Evolutionary conservation across 2,797 vertebrate species (phyloP).

Genomic region (Odontamblyopus rebecca): DNA sequence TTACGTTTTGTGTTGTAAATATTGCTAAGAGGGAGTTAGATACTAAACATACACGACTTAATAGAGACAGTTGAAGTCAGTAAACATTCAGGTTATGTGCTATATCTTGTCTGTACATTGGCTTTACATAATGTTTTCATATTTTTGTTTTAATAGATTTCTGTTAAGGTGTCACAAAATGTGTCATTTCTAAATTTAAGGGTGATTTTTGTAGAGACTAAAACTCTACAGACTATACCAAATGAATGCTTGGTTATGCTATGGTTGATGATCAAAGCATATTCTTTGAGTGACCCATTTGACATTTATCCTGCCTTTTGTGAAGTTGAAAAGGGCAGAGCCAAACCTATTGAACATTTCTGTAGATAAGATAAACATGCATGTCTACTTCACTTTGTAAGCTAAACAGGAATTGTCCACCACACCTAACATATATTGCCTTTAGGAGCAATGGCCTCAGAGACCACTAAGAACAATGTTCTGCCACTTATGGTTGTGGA

Average conservation of each 20-base stretch:
- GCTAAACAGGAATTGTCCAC: constrained; percentile 55
- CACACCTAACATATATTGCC: constrained; percentile 45
- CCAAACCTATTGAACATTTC: constrained; percentile 8
- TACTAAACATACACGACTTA: not conserved
- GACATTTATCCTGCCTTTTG: not conserved
- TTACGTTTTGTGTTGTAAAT: not conserved
- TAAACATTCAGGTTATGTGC: not conserved
- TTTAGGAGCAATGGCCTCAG: not conserved
- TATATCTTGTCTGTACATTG: not conserved
- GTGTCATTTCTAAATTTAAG: not conserved
- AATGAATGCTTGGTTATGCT: not conserved
- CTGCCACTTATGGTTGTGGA: constrained; percentile 17
- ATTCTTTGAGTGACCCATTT: constrained; percentile 1
- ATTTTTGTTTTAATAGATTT: not conserved
- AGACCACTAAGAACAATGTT: constrained; percentile 32
- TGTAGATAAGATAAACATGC: constrained; percentile 19
- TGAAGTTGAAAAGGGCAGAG: not conserved
- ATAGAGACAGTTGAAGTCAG: not conserved
- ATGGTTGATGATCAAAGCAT: constrained; percentile 11
- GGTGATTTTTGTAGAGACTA: not conserved
- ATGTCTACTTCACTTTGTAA: constrained; percentile 26
- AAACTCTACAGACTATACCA: not conserved
- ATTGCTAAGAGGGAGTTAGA: not conserved
- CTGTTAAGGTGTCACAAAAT: not conserved
- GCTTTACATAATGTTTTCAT: constrained; percentile 17